A percentile compares a stretch with the other conserved stretches of the same genome.
Evolutionary conservation across 2,888 invertebrate genomes (phyloP).

Genomic region (Lasioglossum vierecki): DNA sequence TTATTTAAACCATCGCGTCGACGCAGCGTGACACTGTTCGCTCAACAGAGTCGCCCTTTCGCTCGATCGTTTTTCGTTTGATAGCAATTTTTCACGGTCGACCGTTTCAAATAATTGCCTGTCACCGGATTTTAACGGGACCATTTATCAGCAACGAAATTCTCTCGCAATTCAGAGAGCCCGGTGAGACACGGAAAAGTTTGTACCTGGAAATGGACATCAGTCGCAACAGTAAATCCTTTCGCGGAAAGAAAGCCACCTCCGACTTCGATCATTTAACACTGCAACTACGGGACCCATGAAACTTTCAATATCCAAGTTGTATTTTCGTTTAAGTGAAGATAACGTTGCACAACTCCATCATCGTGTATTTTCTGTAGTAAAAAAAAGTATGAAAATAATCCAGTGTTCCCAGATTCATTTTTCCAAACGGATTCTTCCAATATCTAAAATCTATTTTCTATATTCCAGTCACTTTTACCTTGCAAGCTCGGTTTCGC

Average conservation of each 20-base stretch:
- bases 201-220: neutral
- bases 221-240: neutral
- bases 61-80: conserved; percentile 29
- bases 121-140: conserved; percentile 24
- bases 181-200: neutral
- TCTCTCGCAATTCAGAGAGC: neutral
- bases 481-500: too few species aligned
- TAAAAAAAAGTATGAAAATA: too few species aligned
- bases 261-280: neutral
- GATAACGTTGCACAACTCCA: too few species aligned
- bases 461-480: too few species aligned
- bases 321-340: too few species aligned
- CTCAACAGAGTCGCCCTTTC: conserved; percentile 8
- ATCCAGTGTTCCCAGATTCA: neutral
- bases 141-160: conserved; percentile 35
- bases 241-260: neutral
- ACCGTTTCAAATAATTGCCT: conserved; percentile 39
- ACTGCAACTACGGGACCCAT: neutral
- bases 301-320: neutral
- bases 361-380: too few species aligned
- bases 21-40: neutral
- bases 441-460: too few species aligned
- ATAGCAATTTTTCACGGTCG: conserved; percentile 35
- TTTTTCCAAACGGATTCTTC: conserved; percentile 29
- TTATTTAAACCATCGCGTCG: neutral